Base-by-base conservation (phyloP, 1,140 invertebrate species). In the Temnothorax longispinosus region DNA sequence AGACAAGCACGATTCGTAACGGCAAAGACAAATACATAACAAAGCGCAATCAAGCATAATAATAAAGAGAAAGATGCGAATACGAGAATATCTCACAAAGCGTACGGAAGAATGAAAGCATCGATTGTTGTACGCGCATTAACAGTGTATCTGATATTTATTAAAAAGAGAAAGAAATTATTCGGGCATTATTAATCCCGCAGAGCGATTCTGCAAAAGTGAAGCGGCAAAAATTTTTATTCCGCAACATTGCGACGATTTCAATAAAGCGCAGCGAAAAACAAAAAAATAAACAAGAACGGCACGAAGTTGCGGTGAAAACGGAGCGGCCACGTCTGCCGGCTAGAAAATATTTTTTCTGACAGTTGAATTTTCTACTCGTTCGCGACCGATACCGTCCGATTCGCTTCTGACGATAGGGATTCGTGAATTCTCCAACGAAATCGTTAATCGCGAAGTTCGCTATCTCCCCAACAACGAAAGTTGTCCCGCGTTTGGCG, bases 401-500 rank as follows among this genome's bases (percentile, higher is more conserved):
- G 54, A 75, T 74, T 8, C 44, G 27, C 35, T 72, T 32, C 52
- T 5, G 67, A 54, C 67, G 38, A 72, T n/a, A 54, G 18, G 18
- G 18, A 54, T n/a, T n/a, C 52, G 52, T 54, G 52, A 15, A 54
- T 72, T 41, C 54, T 47, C 27, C n/a, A 27, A 18, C 41, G 69
- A 18, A 75, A 75, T 75, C 54, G 69, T 75, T 84, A 75, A 74
- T 84, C 80, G 69, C 32, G 35, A 74, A 84, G 80, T 84, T 75
- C 74, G 56, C 74, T 62, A 7, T 62, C 56, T 60, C 56, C 80
- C 69, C 56, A 75, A 75, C 69, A 84, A 75, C 41, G 69, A 84
- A 62, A 84, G 69, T 84, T 84, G 62, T 84, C 75, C 56, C 54
- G 71, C 80, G 69, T 54, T 50, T 62, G 80, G 11, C 69, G 54